Evolutionary conservation across 2,888 invertebrate genomes (phyloP).

Genomic region (Smittia aterrima): DNA sequence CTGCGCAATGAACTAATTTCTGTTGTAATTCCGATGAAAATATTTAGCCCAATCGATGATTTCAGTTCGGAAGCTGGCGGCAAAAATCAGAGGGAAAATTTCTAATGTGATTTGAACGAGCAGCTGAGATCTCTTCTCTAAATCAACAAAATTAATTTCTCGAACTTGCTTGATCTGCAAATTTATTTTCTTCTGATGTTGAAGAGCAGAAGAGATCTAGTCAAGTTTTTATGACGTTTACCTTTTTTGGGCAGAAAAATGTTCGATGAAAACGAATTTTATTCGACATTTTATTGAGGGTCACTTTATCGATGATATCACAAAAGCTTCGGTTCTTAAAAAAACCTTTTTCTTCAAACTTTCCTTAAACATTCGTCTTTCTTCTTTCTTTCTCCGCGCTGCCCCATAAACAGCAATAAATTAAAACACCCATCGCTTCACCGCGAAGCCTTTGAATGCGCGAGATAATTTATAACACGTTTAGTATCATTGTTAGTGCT

Average conservation of each 20-base stretch:
- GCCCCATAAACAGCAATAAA: constrained; percentile 28
- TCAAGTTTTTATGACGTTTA: too few species aligned
- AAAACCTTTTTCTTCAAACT: neutral
- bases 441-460: constrained; percentile 6
- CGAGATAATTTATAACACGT: constrained; percentile 40
- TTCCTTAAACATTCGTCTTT: neutral
- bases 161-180: too few species aligned
- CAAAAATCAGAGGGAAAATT: neutral
- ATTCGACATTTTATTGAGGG: too few species aligned
- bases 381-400: neutral
- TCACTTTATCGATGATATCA: too few species aligned
- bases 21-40: neutral
- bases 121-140: neutral
- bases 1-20: neutral
- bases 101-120: neutral
- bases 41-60: neutral
- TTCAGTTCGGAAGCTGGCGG: neutral
- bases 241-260: too few species aligned
- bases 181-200: too few species aligned
- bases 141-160: too few species aligned
- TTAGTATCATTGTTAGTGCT: constrained; percentile 38
- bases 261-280: too few species aligned
- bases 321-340: too few species aligned
- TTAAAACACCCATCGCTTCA: constrained; percentile 12
- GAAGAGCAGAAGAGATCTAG: too few species aligned